phyloP scores from a whole-genome alignment of 64 coral and sea anemone species.

The Stichodactyla mertensii region DNA sequence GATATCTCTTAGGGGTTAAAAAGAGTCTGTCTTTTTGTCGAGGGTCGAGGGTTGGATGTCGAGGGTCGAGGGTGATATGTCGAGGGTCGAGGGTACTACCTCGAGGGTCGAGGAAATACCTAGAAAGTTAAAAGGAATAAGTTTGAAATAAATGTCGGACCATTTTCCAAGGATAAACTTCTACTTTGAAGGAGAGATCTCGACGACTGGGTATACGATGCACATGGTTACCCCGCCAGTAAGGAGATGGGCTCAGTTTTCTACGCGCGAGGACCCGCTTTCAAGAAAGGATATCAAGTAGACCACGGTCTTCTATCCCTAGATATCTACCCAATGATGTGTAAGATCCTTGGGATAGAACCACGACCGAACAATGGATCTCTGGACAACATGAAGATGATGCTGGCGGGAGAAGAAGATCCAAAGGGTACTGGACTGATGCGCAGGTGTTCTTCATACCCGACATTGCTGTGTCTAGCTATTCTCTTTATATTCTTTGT shows the following conservation, averaged over 20 bases:
- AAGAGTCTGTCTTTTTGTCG: no score
- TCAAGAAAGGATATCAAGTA: slow-evolving; percentile 45
- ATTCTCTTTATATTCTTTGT: neutral
- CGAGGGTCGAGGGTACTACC: no score
- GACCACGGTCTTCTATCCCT: slow-evolving; percentile 26
- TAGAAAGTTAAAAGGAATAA: no score
- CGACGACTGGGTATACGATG: slow-evolving; percentile 24
- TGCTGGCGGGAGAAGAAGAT: slow-evolving; percentile 8
- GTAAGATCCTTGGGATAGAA: slow-evolving; percentile 44
- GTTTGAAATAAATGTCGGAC: no score
- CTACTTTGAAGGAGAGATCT: no score
- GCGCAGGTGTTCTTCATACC: neutral
- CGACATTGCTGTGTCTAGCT: neutral
- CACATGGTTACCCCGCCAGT: slow-evolving; percentile 37
- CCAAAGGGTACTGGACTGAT: neutral
- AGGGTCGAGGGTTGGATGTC: no score
- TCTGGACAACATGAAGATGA: slow-evolving; percentile 37
- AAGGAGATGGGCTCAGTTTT: slow-evolving; percentile 28
- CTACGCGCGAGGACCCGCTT: slow-evolving; percentile 45
- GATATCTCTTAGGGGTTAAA: no score
- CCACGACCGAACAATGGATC: slow-evolving; percentile 56
- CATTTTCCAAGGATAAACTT: no score
- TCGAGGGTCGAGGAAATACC: no score
- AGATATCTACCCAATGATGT: slow-evolving; percentile 61
- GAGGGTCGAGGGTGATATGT: no score